phyloP scores from a whole-genome alignment of 2,888 invertebrate genomes.

The Endotricha flammealis region DNA sequence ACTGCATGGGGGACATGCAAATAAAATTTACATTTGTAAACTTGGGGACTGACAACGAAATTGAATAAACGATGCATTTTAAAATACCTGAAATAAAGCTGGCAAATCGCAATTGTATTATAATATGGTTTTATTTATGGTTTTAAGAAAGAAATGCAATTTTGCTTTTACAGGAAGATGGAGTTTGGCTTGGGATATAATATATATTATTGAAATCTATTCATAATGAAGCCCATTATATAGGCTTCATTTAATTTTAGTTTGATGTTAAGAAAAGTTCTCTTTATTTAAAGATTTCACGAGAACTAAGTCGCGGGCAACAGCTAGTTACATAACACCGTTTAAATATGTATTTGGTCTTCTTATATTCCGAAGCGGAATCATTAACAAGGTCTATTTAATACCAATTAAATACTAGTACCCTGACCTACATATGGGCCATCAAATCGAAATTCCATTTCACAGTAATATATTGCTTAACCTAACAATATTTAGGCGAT shows the following conservation, averaged over 20 bases:
- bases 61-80: conserved; percentile 10
- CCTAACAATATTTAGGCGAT: conserved; percentile 16
- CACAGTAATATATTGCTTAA: conserved; percentile 1
- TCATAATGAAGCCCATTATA: not conserved
- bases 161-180: too few relatives aligned
- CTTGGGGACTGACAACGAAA: conserved; percentile 6
- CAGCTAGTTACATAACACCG: too few relatives aligned
- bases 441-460: not conserved
- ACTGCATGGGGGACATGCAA: conserved; percentile 33
- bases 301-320: too few relatives aligned
- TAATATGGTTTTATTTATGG: not conserved
- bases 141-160: not conserved
- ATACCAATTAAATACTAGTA: conserved; percentile 2
- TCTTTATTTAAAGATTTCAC: too few relatives aligned
- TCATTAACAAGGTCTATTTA: not conserved
- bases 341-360: too few relatives aligned
- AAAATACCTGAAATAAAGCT: conserved; percentile 10
- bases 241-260: too few relatives aligned
- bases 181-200: too few relatives aligned
- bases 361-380: too few relatives aligned
- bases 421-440: too few relatives aligned
- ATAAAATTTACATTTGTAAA: conserved; percentile 43
- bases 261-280: too few relatives aligned
- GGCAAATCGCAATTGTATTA: conserved; percentile 6
- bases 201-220: too few relatives aligned